phyloP scores from a whole-genome alignment of 2,888 invertebrate genomes.

The Plagodis dolabraria region DNA sequence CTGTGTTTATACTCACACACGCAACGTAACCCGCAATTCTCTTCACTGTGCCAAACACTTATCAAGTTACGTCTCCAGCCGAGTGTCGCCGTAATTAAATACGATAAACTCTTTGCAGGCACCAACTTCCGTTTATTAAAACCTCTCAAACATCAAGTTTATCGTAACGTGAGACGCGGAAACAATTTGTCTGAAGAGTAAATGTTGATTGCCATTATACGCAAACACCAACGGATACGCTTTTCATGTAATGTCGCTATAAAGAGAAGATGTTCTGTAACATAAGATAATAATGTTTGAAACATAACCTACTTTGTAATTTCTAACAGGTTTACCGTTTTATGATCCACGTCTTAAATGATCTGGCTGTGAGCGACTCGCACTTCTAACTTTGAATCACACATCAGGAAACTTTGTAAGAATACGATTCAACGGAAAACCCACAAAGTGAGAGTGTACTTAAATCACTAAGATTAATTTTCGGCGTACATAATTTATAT shows the following conservation, averaged over 20 bases:
- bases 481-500: constrained; percentile 80
- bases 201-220: constrained; percentile 39
- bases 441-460: constrained; percentile 67
- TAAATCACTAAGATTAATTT: constrained; percentile 81
- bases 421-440: constrained; percentile 35
- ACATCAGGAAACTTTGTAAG: constrained; percentile 28
- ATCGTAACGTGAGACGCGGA: constrained; percentile 26
- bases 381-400: constrained; percentile 23
- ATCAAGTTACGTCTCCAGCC: constrained; percentile 45
- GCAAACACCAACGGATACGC: constrained; percentile 36
- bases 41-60: constrained; percentile 41
- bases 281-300: constrained; percentile 12
- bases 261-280: constrained; percentile 9
- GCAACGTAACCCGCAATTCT: constrained; percentile 46
- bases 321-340: constrained; percentile 15
- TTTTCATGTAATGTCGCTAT: constrained; percentile 31
- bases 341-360: constrained; percentile 10
- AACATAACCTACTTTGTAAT: constrained; percentile 15
- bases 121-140: constrained; percentile 29
- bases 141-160: constrained; percentile 25
- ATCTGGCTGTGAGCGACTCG: constrained; percentile 15
- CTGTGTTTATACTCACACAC: constrained; percentile 58
- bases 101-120: constrained; percentile 35
- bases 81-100: constrained; percentile 49
- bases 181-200: constrained; percentile 43